Percentiles rank a stretch among this genome's conserved stretches.
phyloP scores from a whole-genome alignment of 2,888 invertebrate species.

The Papilio gigon region DNA sequence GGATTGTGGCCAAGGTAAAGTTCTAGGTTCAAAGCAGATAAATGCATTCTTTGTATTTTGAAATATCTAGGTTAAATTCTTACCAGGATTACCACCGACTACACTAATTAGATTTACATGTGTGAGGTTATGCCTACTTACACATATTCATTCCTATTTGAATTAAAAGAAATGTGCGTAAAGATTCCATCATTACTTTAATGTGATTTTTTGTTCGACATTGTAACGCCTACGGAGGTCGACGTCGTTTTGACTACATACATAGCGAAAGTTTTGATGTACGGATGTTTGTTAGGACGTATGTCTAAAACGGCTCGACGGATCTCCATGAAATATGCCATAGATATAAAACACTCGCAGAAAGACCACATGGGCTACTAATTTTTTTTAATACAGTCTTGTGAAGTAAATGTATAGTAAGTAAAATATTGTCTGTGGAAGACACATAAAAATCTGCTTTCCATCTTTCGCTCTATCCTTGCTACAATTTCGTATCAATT shows the following conservation, averaged over 20 bases:
- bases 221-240: neutral
- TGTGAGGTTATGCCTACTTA: neutral
- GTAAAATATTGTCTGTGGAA: too few relatives aligned
- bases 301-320: too few relatives aligned
- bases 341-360: too few relatives aligned
- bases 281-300: neutral
- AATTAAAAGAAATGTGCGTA: neutral
- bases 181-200: neutral
- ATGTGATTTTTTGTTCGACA: neutral
- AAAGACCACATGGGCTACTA: too few relatives aligned
- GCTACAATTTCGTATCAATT: neutral
- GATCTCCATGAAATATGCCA: too few relatives aligned
- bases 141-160: neutral
- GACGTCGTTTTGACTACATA: neutral
- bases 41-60: neutral
- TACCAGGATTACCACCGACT: neutral
- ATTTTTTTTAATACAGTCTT: too few relatives aligned
- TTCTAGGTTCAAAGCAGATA: neutral
- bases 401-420: too few relatives aligned
- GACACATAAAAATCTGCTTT: too few relatives aligned
- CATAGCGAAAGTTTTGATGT: neutral
- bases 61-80: conserved; percentile 6
- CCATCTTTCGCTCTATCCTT: too few relatives aligned
- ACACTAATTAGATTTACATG: neutral
- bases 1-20: conserved; percentile 1